phyloP scores from a whole-genome alignment of 2,797 vertebrate genomes.

The Buceros bicornis region DNA sequence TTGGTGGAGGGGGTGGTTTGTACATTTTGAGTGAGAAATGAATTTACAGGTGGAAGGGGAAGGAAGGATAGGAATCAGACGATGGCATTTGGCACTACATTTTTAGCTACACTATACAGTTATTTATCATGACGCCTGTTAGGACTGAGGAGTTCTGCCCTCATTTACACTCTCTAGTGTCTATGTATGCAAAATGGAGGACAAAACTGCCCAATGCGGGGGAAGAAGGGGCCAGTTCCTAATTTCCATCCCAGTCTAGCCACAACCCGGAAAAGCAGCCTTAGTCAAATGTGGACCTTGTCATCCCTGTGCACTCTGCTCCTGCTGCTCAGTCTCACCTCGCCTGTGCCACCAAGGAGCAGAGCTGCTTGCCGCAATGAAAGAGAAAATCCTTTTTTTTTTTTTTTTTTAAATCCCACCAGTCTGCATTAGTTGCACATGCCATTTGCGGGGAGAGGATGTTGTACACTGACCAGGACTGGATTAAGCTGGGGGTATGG shows the following conservation, averaged over 20 bases:
- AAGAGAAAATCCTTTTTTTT: neutral
- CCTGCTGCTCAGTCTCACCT: neutral
- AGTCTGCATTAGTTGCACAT: neutral
- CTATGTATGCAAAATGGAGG: conserved; percentile 34
- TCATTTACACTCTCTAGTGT: conserved; percentile 47
- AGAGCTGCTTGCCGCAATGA: neutral
- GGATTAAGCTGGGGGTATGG: neutral
- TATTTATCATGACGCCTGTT: conserved; percentile 71
- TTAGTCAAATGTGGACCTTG: neutral
- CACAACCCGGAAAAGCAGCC: conserved; percentile 52
- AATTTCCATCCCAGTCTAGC: conserved; percentile 53
- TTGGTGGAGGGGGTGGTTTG: conserved; percentile 63
- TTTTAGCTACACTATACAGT: conserved; percentile 76
- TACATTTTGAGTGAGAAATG: conserved; percentile 79
- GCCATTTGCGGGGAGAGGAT: neutral
- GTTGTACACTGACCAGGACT: neutral
- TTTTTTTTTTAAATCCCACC: neutral
- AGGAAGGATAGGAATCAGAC: conserved; percentile 56
- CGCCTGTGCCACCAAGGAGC: neutral
- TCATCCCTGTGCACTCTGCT: neutral
- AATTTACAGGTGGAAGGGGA: conserved; percentile 81
- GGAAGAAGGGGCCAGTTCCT: conserved; percentile 49
- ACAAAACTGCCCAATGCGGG: conserved; percentile 50
- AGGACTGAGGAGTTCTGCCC: conserved; percentile 65
- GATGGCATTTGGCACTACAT: conserved; percentile 76